Conservation (phyloP, 2,888 invertebrate species). For the Mesochorus sp. region DNA sequence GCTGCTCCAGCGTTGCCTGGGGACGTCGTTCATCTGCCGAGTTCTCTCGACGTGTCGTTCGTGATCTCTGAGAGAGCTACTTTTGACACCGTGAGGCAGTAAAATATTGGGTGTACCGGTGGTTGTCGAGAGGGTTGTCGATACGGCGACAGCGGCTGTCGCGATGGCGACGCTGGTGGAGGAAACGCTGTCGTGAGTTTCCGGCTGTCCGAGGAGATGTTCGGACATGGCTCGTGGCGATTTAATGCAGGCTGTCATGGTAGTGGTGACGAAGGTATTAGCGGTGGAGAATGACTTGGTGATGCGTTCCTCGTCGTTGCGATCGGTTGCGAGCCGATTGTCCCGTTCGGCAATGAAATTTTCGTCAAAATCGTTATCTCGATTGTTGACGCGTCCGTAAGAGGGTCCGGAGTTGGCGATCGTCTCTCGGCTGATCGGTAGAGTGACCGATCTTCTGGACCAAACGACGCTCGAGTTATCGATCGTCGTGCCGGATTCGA, state of each 20-base stretch:
- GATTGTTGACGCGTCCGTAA: background rate
- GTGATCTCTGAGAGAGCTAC: conserved; percentile 75
- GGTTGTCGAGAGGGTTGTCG: conserved; percentile 23
- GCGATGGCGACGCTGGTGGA: conserved; percentile 71
- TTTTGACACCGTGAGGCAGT: conserved; percentile 66
- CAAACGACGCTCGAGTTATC: conserved; percentile 55
- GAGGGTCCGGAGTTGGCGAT: background rate
- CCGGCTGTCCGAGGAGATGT: conserved; percentile 79
- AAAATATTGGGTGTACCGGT: conserved; percentile 40
- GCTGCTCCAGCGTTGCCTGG: conserved; percentile 80
- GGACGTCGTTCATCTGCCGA: conserved; percentile 70
- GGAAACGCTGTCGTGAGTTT: conserved; percentile 66
- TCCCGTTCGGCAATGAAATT: background rate
- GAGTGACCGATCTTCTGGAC: conserved; percentile 60
- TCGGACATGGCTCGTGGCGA: conserved; percentile 79
- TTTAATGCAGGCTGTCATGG: conserved; percentile 80
- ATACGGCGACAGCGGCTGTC: conserved; percentile 57
- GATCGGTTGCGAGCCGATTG: background rate
- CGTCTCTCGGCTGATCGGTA: conserved; percentile 51
- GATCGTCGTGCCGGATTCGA: conserved; percentile 56
- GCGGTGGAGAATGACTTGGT: conserved; percentile 77
- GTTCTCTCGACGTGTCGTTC: conserved; percentile 72
- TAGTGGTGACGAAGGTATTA: conserved; percentile 76
- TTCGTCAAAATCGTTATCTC: background rate
- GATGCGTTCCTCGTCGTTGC: conserved; percentile 72